Base-by-base conservation (phyloP, 2,888 invertebrate species). In the Eretmocerus hayati region DNA sequence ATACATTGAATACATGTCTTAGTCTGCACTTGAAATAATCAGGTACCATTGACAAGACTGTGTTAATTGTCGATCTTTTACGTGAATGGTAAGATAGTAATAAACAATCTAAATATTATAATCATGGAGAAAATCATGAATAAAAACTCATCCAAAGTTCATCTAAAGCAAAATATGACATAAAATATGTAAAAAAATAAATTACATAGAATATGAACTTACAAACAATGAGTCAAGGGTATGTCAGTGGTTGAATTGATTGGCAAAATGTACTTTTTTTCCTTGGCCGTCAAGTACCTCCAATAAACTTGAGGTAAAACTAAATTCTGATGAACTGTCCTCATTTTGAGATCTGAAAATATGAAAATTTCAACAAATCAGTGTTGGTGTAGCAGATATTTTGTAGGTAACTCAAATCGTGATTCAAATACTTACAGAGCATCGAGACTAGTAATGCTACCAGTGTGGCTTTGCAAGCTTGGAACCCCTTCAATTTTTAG, bases 251-350 rank as follows among this genome's bases (percentile, higher is more conserved):
- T 61, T 59, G 5, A 58, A 56, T 13, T 56, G 6, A 26, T 26
- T 26, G 11, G 26, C 26, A 33, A 33, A 71, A 52, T 71, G 71
- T 48, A 71, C 71, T 56, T 71, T 71, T 44, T 72, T 69, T 42
- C 64, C 61, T 49, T 73, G 67, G 16, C 74, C 75, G 55, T 77
- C 77, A 48, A 79, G 66, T 37, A 67, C 61, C 48, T 73, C 69
- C 58, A 75, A 73, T 56, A 79, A 69, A 35, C 79, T 79, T 54
- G 78, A 77, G 2, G 78, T 77, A 61, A 79, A 78, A 58, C 79
- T 80, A 56, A 79, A 79, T 61, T 72, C 64, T 11, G 66, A 67
- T 65, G 60, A 57, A 56, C 64, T 67, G 15, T 67, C 66, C n/a
- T 69, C 68, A 16, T 63, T 62, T 53, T 62, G 63, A 21, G 54